A percentile compares a stretch with the other conserved stretches of the same genome.
phyloP scores from a whole-genome alignment of 1,140 invertebrate species.

The Amphibalanus amphitrite region DNA sequence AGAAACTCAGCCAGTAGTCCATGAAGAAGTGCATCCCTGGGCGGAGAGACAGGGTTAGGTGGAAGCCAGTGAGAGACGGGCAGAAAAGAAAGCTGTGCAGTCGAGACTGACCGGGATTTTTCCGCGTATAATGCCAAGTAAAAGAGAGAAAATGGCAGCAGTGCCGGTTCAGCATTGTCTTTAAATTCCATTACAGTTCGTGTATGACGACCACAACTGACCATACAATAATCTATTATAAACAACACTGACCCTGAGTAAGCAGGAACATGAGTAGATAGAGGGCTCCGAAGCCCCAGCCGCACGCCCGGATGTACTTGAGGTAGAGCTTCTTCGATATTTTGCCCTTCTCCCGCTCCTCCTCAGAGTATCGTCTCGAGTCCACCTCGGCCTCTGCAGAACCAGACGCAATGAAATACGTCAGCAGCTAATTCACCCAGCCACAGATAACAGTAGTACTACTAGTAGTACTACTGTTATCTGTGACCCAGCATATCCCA shows the following conservation, averaged over 20 bases:
- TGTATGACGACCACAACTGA: no score
- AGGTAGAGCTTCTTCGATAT: slow-evolving; percentile 41
- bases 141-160: not conserved
- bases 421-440: no score
- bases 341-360: slow-evolving; percentile 41
- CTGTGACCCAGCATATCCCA: no score
- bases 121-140: not conserved
- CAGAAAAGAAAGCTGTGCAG: not conserved
- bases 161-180: no score
- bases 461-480: no score
- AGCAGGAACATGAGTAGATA: slow-evolving; percentile 33
- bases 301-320: slow-evolving; percentile 43
- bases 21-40: slow-evolving; percentile 39
- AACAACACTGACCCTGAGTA: slow-evolving; percentile 20
- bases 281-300: slow-evolving; percentile 31
- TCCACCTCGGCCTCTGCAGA: slow-evolving; percentile 13
- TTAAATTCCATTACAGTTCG: not conserved
- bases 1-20: slow-evolving; percentile 43
- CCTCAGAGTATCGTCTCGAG: slow-evolving; percentile 28
- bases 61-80: not conserved
- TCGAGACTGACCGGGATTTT: not conserved
- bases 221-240: no score
- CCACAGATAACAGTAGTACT: no score
- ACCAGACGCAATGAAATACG: no score
- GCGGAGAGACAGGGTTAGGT: slow-evolving; percentile 23